Conservation (phyloP, 2,113 vertebrate species). For the Pomatorhinus ruficollis region DNA sequence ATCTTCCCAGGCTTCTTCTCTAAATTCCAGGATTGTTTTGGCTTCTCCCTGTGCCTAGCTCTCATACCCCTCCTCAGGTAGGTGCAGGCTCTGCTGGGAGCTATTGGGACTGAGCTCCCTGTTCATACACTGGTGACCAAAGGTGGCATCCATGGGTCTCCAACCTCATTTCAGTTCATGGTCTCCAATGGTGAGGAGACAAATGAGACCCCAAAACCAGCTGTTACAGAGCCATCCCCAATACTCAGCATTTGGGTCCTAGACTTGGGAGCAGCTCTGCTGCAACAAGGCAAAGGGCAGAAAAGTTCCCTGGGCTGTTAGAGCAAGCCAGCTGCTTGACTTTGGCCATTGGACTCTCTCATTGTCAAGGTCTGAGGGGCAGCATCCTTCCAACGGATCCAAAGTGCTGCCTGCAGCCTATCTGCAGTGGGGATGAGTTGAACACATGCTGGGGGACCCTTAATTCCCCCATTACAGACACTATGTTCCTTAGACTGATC, state of each 20-base stretch:
- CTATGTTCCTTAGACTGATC: neutral
- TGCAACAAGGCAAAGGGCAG: neutral
- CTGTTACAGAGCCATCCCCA: neutral
- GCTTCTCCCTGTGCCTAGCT: neutral
- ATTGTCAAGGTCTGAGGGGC: neutral
- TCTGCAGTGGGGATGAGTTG: neutral
- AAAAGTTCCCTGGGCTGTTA: fast-evolving
- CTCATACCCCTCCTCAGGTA: neutral
- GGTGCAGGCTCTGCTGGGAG: neutral
- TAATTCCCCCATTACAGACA: neutral
- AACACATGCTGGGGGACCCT: fast-evolving
- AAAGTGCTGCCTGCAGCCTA: neutral
- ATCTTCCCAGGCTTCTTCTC: neutral
- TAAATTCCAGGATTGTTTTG: neutral
- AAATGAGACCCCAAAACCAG: neutral
- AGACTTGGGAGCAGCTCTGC: neutral
- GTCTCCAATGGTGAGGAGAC: neutral
- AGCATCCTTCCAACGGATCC: neutral
- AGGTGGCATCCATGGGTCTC: neutral
- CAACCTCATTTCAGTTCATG: neutral
- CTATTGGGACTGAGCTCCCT: neutral
- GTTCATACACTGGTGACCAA: fast-evolving
- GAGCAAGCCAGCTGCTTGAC: neutral
- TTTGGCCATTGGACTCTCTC: neutral
- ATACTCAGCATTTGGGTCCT: neutral